These are phyloP conservation scores for Didymodactylos carnosus DNA, from an alignment of 2,888 invertebrate species.

Conservation along the genomic window DNA sequence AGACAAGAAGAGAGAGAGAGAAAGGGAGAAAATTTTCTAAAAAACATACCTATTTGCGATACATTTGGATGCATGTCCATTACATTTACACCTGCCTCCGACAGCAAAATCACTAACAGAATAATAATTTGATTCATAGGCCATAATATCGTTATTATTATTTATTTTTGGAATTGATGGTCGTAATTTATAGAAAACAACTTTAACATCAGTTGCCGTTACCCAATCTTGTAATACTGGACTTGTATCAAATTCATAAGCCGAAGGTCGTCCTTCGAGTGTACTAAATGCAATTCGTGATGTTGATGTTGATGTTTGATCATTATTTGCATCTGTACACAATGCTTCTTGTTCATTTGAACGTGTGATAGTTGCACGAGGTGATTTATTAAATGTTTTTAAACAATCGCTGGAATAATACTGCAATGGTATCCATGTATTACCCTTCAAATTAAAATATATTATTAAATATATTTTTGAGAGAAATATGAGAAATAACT, in stretches of 20 bases:
- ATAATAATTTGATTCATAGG: conserved; percentile 3
- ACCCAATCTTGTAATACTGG: conserved; percentile 89
- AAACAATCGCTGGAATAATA: conserved; percentile 85
- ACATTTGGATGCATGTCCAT: conserved; percentile 87
- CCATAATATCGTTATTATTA: conserved; percentile 3
- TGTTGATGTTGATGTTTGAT: conserved; percentile 1
- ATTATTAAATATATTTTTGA: not conserved
- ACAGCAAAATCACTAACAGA: conserved; percentile 77
- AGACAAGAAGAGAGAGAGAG: no score
- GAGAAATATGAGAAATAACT: not conserved
- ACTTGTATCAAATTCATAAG: conserved; percentile 76
- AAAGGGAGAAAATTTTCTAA: not conserved
- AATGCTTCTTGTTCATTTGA: conserved; percentile 92
- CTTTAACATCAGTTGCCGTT: conserved; percentile 84
- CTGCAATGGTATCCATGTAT: conserved; percentile 92
- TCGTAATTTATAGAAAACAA: conserved; percentile 37
- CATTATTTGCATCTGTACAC: conserved; percentile 29
- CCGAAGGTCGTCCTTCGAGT: conserved; percentile 73
- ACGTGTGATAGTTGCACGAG: conserved; percentile 57
- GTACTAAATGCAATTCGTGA: conserved; percentile 76
- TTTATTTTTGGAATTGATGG: not conserved
- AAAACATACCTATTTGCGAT: conserved; percentile 22
- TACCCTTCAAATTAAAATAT: conserved; percentile 46
- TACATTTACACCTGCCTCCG: conserved; percentile 95
- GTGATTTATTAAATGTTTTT: conserved; percentile 53